Conservation (phyloP, 2,797 vertebrate species). For the Hydrophis major region DNA sequence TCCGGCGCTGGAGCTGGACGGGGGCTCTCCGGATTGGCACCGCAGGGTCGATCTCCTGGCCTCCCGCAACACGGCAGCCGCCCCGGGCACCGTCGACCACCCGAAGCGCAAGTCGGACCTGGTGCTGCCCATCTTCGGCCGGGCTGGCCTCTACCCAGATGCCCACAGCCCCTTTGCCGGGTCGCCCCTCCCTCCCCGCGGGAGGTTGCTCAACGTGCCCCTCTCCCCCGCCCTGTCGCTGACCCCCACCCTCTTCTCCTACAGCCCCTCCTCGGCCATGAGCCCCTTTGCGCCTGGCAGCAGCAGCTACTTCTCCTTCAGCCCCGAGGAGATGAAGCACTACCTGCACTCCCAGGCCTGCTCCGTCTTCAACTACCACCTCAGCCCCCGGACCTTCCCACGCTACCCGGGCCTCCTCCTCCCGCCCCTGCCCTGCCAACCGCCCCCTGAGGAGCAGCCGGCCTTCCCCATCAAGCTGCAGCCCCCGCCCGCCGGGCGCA, state of each 20-base stretch:
- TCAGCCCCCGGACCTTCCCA: conserved; percentile 76
- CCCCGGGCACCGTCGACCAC: conserved; percentile 37
- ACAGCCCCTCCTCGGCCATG: conserved; percentile 74
- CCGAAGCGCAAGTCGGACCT: conserved; percentile 74
- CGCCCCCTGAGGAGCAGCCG: conserved; percentile 64
- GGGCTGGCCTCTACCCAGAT: conserved; percentile 68
- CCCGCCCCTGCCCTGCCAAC: conserved; percentile 64
- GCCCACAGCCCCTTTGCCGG: conserved; percentile 71
- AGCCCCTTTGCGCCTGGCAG: conserved; percentile 70
- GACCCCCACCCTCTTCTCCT: conserved; percentile 74
- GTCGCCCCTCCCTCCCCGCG: conserved; percentile 64
- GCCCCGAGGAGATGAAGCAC: conserved; percentile 79
- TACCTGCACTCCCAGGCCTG: conserved; percentile 78
- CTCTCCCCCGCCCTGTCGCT: conserved; percentile 72
- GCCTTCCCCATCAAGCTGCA: conserved; percentile 75
- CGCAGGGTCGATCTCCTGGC: conserved; percentile 58
- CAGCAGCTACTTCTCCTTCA: conserved; percentile 77
- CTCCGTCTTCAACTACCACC: conserved; percentile 78
- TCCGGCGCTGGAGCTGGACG: conserved; percentile 59
- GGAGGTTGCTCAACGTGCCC: conserved; percentile 69
- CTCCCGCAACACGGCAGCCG: conserved; percentile 34
- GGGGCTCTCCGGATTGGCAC: conserved; percentile 63
- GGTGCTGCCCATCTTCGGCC: conserved; percentile 67
- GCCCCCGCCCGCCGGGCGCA: conserved; percentile 68
- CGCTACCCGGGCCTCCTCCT: conserved; percentile 71